Base-by-base conservation (phyloP, 2,113 vertebrate species). In the Phrynosoma blainvillii region DNA sequence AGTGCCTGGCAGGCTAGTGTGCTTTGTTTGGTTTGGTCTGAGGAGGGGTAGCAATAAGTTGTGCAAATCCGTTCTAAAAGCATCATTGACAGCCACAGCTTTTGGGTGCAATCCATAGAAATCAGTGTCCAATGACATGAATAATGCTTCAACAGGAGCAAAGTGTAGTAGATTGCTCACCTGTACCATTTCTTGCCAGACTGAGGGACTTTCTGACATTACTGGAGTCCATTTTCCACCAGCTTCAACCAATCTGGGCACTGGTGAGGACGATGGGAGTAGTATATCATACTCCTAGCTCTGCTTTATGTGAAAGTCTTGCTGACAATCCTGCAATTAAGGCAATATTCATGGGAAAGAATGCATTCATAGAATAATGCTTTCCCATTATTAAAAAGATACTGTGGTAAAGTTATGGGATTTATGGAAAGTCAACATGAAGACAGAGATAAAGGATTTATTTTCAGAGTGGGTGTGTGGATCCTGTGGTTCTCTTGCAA, bases 291-390 rank as follows among this genome's bases (percentile, higher is more conserved):
- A 54, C 52, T 79, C 54, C 79, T 18, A 36, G 21, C 21, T 65
- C 32, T 32, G 27, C 95, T 95, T 96, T 95, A 93, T 92, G 93
- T 94, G 95, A 95, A 96, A 94, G 92, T 95, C 95, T 96, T 96
- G 95, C 95, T 96, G 96, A 96, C 95, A 96, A 94, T 96, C 93
- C 95, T 92, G 96, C 95, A 96, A 96, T 97, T 96, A 96, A 97
- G 94, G 94, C 96, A 96, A 96, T 96, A 96, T 96, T 97, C 96
- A 97, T 97, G 95, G 18, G 42, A 52, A 94, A 96, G 93, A 94
- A 94, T 96, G 95, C 96, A 97, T 94, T 97, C 95, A 96, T 88
- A 94, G 95, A 94, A 95, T 96, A 97, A 97, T 96, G 95, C 95
- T 93, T 96, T 97, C 96, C 96, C 93, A 95, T 95, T 96, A 95